phyloP scores from a whole-genome alignment of 2,113 vertebrate genomes.

The Butorides virescens region DNA sequence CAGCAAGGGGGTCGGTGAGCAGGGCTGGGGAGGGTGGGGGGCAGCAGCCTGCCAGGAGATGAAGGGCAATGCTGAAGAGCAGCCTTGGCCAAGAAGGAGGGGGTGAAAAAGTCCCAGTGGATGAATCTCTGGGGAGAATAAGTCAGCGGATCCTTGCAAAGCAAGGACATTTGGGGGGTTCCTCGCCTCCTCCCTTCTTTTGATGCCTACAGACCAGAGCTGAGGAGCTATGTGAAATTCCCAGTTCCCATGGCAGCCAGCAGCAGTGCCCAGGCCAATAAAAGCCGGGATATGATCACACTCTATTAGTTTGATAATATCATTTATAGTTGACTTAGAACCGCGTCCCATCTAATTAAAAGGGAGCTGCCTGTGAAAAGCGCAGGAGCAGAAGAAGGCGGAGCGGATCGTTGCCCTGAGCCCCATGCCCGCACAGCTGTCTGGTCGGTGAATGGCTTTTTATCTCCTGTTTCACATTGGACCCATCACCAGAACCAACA shows the following conservation, averaged over 20 bases:
- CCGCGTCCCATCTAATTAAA: slow-evolving; percentile 46
- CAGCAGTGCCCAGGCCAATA: neutral
- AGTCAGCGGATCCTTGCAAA: neutral
- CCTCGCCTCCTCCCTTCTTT: neutral
- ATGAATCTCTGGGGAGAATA: neutral
- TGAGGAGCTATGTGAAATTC: neutral
- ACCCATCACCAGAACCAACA: slow-evolving; percentile 4
- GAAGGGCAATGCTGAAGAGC: neutral
- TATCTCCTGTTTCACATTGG: neutral
- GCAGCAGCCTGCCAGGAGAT: neutral
- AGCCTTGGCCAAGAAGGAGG: neutral
- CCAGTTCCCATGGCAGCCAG: slow-evolving; percentile 60
- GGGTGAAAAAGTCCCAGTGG: neutral
- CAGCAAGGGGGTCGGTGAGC: neutral
- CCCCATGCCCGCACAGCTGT: neutral
- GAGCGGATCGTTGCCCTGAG: neutral
- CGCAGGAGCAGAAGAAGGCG: neutral
- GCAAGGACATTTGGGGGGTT: neutral
- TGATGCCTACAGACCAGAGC: neutral
- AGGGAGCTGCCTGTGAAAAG: neutral
- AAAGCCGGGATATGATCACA: slow-evolving; percentile 23
- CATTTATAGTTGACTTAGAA: slow-evolving; percentile 32
- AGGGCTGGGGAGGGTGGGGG: neutral
- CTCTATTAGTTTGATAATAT: slow-evolving; percentile 51
- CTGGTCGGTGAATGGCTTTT: neutral